Conservation (phyloP, 2,888 invertebrate species). For the Ophion obscuratus region DNA sequence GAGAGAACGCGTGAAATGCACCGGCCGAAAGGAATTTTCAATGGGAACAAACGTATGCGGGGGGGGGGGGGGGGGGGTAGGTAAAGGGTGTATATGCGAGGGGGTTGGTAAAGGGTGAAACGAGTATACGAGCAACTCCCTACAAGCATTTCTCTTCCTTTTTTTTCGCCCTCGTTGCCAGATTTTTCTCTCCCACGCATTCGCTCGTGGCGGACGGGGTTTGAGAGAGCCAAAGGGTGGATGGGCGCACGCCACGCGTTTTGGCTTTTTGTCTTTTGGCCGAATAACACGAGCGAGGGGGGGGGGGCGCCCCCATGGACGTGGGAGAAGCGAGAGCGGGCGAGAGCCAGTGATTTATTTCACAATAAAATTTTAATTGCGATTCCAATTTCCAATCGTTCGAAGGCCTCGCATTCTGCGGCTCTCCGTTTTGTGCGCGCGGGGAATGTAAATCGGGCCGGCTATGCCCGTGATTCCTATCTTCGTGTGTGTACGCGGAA, state of each 20-base stretch:
- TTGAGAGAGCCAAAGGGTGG: background rate
- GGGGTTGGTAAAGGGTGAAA: constrained; percentile 16
- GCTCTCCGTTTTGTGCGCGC: constrained; percentile 37
- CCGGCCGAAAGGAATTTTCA: constrained; percentile 50
- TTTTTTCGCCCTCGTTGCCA: constrained; percentile 35
- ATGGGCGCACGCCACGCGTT: constrained; percentile 24
- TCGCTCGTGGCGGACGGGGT: constrained; percentile 15
- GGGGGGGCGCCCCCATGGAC: constrained; percentile 10
- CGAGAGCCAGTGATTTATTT: constrained; percentile 59
- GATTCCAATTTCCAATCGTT: constrained; percentile 64
- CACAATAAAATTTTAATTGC: constrained; percentile 67
- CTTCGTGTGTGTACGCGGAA: background rate
- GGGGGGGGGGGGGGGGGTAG: background rate
- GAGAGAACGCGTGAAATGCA: constrained; percentile 36
- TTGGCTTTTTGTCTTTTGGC: constrained; percentile 60
- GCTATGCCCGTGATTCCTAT: constrained; percentile 43
- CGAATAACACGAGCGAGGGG: constrained; percentile 29
- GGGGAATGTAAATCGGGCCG: constrained; percentile 58
- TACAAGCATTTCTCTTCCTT: background rate
- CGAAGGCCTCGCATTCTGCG: constrained; percentile 50
- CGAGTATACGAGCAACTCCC: constrained; percentile 8
- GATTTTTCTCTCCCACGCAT: constrained; percentile 37
- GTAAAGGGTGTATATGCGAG: background rate
- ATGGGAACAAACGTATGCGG: constrained; percentile 16
- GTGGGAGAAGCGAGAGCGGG: background rate